phyloP scores from a whole-genome alignment of 2,113 vertebrate genomes.

The Myiozetetes cayanensis region DNA sequence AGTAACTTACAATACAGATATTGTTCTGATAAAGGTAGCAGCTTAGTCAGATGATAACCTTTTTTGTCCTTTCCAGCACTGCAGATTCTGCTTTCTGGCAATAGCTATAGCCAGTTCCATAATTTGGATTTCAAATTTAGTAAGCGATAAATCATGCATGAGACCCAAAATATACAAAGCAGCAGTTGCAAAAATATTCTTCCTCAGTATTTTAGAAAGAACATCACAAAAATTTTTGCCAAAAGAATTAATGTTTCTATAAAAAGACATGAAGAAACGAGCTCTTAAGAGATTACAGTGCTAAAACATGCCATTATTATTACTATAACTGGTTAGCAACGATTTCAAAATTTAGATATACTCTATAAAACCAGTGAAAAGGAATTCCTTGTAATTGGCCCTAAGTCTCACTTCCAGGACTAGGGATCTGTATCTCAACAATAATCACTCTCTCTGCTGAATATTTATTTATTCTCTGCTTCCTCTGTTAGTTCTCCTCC shows the following conservation, averaged over 20 bases:
- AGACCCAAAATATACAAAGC: slow-evolving; percentile 68
- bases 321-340: slow-evolving; percentile 38
- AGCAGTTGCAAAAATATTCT: slow-evolving; percentile 57
- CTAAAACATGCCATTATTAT: slow-evolving; percentile 34
- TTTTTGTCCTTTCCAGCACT: slow-evolving; percentile 49
- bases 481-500: not conserved
- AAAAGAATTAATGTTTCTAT: slow-evolving; percentile 62
- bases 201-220: slow-evolving; percentile 60
- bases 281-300: slow-evolving; percentile 36
- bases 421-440: not conserved
- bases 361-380: not conserved
- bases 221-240: slow-evolving; percentile 51
- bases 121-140: slow-evolving; percentile 74
- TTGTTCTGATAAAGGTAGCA: slow-evolving; percentile 32
- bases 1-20: not conserved
- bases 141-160: slow-evolving; percentile 73
- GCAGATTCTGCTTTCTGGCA: slow-evolving; percentile 63
- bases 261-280: slow-evolving; percentile 42
- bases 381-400: not conserved
- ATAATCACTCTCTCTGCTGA: not conserved
- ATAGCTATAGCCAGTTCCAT: slow-evolving; percentile 57
- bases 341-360: not conserved
- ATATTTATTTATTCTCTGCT: slow-evolving; percentile 29
- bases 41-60: slow-evolving; percentile 39
- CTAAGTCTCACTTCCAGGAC: not conserved